A percentile compares a stretch with the other conserved stretches of the same genome.
phyloP scores from a whole-genome alignment of 2,888 invertebrate genomes.

The Bruchidius siliquastri region DNA sequence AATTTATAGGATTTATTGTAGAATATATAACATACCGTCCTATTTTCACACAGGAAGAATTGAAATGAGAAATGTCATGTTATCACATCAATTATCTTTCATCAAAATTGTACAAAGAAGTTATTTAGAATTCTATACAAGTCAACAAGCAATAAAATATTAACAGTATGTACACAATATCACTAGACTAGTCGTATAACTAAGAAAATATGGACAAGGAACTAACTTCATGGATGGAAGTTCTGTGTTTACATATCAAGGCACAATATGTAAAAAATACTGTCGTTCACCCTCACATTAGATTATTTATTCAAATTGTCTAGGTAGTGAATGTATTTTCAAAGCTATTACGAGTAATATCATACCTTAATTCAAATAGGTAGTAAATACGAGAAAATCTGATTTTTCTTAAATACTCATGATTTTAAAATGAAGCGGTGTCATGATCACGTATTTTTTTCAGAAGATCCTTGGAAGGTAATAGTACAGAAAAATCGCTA shows the following conservation, averaged over 20 bases:
- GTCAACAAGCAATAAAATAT: background rate
- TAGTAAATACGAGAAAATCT: no score
- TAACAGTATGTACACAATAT: background rate
- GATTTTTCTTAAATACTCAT: no score
- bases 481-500: no score
- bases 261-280: background rate
- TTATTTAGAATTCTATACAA: background rate
- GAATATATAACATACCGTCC: background rate
- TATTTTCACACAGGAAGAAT: background rate
- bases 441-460: no score
- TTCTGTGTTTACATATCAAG: background rate
- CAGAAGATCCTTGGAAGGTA: no score
- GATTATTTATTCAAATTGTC: no score
- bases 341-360: no score
- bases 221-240: background rate
- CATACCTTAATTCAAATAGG: no score
- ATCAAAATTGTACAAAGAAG: background rate
- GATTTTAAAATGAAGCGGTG: no score
- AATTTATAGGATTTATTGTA: background rate
- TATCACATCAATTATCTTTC: background rate
- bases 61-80: background rate
- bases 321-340: no score
- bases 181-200: background rate
- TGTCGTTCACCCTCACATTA: background rate
- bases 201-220: background rate